Base-by-base conservation (phyloP, 2,888 invertebrate species). In the Vesta saturnalis region DNA sequence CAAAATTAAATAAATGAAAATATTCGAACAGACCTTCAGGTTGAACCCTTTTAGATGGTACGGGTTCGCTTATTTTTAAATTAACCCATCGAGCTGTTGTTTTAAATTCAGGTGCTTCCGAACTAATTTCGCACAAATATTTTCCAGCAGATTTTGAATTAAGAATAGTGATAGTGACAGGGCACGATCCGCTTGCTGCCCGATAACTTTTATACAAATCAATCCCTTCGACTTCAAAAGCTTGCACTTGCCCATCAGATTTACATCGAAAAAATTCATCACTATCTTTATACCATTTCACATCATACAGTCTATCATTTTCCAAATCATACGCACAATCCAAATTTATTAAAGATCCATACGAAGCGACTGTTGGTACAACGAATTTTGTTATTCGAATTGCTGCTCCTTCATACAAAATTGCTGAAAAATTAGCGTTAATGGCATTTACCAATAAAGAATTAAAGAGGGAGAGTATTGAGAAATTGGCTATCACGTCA, bases 251-350 rank as follows among this genome's bases (percentile, higher is more conserved):
- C 0, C 81, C 82, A 64, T 79, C 72, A 0, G 79, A 78, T 35
- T 67, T 64, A 14, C 65, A 76, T 63, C 77, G 73, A 64, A 81
- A 80, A 70, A 82, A 82, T 64, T 82, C 76, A 14, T 70, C 62
- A n/a, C 72, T 77, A 70, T 82, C 81, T 67, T 81, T 81, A 73
- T 81, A 82, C 82, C 82, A 82, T 70, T 82, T 82, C 3, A 81
- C 82, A 60, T 78, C 81, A 68, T 82, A 82, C 3, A 82, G 72
- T 22, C 67, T 64, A 14, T 72, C 73, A 35, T 73, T 69, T 69
- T 78, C 79, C 39, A 82, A 62, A 60, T 80, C 79, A 69, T 82
- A 82, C 56, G 74, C 73, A 49, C 82, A 82, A 57, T 80, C 79
- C 35, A 82, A 67, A 54, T 80, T 78, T 19, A 82, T 67, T 4